phyloP scores from a whole-genome alignment of 2,797 vertebrate species.

The Microchirus variegatus region DNA sequence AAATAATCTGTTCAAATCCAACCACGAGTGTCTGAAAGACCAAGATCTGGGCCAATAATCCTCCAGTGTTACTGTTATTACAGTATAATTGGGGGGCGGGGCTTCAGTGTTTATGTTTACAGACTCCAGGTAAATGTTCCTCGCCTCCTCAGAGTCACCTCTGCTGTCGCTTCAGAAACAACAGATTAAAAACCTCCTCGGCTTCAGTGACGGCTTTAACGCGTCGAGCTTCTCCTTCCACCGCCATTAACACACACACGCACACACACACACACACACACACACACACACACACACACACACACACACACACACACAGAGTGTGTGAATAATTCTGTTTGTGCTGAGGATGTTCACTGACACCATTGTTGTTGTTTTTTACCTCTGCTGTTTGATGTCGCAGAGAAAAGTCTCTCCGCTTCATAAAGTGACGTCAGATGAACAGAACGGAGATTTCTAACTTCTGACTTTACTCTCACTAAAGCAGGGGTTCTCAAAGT shows the following conservation, averaged over 20 bases:
- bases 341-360: conserved; percentile 80
- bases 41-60: no score
- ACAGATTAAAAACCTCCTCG: conserved; percentile 82
- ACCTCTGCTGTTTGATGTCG: conserved; percentile 80
- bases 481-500: no score
- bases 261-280: no score
- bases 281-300: conserved; percentile 19
- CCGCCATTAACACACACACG: conserved; percentile 70
- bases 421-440: conserved; percentile 72
- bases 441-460: conserved; percentile 66
- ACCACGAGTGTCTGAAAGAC: no score
- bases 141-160: conserved; percentile 55
- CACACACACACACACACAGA: no score
- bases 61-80: no score
- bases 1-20: no score
- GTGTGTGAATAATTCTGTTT: conserved; percentile 86
- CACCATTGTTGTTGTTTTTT: conserved; percentile 73
- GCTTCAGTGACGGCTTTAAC: conserved; percentile 77
- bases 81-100: no score
- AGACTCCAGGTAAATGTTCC: no score
- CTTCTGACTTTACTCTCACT: conserved; percentile 55
- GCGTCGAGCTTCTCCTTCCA: conserved; percentile 72
- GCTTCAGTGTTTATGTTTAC: no score
- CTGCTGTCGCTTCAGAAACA: conserved; percentile 45
- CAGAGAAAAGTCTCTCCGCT: conserved; percentile 72